Base-by-base conservation (phyloP, 2,888 invertebrate species). In the Agrotis ipsilon region DNA sequence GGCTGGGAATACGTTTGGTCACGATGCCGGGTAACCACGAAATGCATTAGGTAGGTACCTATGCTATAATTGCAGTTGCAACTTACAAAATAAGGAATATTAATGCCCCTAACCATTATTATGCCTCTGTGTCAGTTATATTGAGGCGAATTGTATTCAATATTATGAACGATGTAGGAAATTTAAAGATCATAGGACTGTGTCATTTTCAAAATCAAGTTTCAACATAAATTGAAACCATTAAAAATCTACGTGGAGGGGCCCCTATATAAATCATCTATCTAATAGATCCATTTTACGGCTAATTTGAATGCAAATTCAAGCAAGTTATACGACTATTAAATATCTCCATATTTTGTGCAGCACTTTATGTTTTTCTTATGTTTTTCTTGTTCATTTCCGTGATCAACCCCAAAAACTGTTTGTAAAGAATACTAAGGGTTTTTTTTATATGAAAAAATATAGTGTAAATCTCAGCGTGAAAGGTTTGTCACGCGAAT, bases 401-500 rank as follows among this genome's bases (percentile, higher is more conserved):
- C 7, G 7, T 1, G 32, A 32, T 32, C 32, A 32, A 7, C 7
- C 32, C 16, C 51, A 45, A 43, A 51, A 21, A 21, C 32, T 39
- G 21, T 14, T 3, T 1, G 11, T 45, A 6, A 4, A 6, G 45
- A 45, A 14, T 64, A 21, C 19, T 11, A 19, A 6, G 9, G 4
- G n/a, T 11, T 27, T 19, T 24, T 32, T 49, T 4, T 39, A 19
- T 32, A 48, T 43, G 13, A 63, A 55, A 75, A 39, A 39, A 32
- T 9, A 60, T 19, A 60, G 32, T 24, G 3, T 48, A 63, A 63
- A 60, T 64, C 45, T 59, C 46, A 51, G 49, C 14, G 55, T 62
- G 51, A 74, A 52, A 61, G 32, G 57, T 64, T 57, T 75, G 51
- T 59, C 57, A 69, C 61, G 61, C 46, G 65, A 69, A 43, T 58